Evolutionary conservation across 1,140 invertebrate genomes (phyloP), one percentile per base, ranked within the genome.

Genomic region (Prorops nasuta): DNA sequence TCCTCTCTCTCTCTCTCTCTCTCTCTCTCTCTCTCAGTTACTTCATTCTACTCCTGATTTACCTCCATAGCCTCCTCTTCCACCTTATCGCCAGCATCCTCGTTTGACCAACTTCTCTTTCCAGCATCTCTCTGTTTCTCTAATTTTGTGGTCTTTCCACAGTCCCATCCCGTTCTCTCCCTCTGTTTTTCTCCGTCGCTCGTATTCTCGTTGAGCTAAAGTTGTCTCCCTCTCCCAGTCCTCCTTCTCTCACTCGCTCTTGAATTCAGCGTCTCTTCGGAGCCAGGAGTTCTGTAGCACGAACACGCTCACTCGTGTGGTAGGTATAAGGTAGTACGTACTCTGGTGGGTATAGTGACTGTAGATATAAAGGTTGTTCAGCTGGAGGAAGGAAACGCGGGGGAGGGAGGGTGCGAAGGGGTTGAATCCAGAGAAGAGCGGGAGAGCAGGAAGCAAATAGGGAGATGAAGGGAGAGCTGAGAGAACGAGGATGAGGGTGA

Each of bases 341-440:
- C 24, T 6, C 24, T 28, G 24, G 24, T 28, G 24, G 10, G 24
- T 28, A 6, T 28, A 28, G 24, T 6, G 24, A 10, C 24, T 64
- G 67, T 67, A 64, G 70, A 73, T 74, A 68, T 72, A 73, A 75
- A 74, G 69, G 67, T 71, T 68, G 67, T 70, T 69, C 64, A 66
- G 58, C 53, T 28, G 14, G 40, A n/a, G 42, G 50, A 40, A 34
- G 45, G 18, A 32, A 52, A 14, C 34, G 44, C 17, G 36, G 40
- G 52, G 37, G 41, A 51, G 51, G 55, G 32, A 50, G 35, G 44
- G 45, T 22, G 44, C 19, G 39, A 44, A 53, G 32, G 16, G 37
- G 32, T n/a, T n/a, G n/a, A n/a, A n/a, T n/a, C n/a, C n/a, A 18
- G 31, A 46, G 22, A 38, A 44, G 24, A 32, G 43, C 51, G 28